Conservation (phyloP, 2,113 vertebrate species). For the Thermophis baileyi region DNA sequence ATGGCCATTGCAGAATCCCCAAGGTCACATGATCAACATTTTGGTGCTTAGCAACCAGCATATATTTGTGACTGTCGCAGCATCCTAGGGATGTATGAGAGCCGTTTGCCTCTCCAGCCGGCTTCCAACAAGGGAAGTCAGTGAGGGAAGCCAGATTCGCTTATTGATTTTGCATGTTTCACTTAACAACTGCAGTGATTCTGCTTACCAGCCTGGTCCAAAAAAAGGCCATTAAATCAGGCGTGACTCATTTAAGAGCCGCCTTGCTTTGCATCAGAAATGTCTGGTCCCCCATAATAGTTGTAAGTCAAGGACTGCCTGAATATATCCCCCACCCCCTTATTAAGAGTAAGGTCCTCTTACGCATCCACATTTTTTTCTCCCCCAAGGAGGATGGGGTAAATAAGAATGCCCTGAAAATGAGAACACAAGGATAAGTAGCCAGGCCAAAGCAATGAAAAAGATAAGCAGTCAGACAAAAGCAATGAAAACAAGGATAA, state of each 20-base stretch:
- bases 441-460: conserved; percentile 29
- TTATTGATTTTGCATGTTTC: not conserved
- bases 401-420: conserved; percentile 88
- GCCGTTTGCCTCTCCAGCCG: too few species aligned
- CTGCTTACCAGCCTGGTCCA: not conserved
- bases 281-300: not conserved
- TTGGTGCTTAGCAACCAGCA: too few species aligned
- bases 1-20: too few species aligned
- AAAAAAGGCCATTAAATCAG: not conserved
- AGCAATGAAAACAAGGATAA: too few species aligned
- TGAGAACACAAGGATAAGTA: conserved; percentile 70
- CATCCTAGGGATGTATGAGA: too few species aligned
- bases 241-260: not conserved
- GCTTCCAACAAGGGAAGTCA: too few species aligned
- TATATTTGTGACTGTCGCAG: too few species aligned
- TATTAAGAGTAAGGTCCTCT: too few species aligned
- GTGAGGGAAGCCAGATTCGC: not conserved
- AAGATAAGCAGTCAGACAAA: too few species aligned
- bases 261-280: not conserved
- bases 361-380: not conserved
- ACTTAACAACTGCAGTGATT: not conserved
- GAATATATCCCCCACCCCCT: not conserved
- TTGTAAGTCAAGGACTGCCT: not conserved
- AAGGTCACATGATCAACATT: too few species aligned
- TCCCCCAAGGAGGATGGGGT: conserved; percentile 82